Conservation (phyloP, 2,113 vertebrate species). For the Actinemys pallida region DNA sequence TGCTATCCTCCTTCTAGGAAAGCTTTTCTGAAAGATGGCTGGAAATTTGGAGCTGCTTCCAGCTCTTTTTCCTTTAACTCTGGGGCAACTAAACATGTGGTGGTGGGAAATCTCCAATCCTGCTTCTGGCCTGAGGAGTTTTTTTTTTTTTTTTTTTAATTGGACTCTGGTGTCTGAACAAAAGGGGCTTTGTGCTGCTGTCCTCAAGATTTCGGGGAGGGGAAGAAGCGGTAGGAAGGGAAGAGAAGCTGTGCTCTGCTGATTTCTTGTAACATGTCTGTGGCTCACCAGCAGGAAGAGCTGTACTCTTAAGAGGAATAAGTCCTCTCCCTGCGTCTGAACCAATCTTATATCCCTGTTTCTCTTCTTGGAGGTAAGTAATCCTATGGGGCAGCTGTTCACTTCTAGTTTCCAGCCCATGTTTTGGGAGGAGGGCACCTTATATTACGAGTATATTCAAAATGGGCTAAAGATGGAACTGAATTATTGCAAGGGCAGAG, state of each 20-base stretch:
- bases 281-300: neutral
- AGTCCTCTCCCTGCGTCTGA: neutral
- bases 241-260: slow-evolving; percentile 7
- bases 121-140: slow-evolving; percentile 24
- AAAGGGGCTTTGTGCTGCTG: slow-evolving; percentile 70
- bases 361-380: slow-evolving; percentile 26
- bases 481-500: neutral
- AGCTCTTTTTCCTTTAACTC: neutral
- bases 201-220: slow-evolving; percentile 47
- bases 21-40: slow-evolving; percentile 10
- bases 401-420: neutral
- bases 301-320: neutral
- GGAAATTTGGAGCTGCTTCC: slow-evolving; percentile 43
- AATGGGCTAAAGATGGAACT: neutral
- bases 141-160: neutral
- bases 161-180: slow-evolving; percentile 64
- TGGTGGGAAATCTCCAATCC: slow-evolving; percentile 18
- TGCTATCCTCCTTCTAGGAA: slow-evolving; percentile 13
- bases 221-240: neutral
- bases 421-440: neutral
- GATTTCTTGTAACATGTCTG: neutral
- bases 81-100: neutral
- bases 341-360: neutral
- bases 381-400: neutral
- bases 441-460: neutral